phyloP scores from a whole-genome alignment of 2,113 vertebrate genomes.

The Pycnonotus jocosus region DNA sequence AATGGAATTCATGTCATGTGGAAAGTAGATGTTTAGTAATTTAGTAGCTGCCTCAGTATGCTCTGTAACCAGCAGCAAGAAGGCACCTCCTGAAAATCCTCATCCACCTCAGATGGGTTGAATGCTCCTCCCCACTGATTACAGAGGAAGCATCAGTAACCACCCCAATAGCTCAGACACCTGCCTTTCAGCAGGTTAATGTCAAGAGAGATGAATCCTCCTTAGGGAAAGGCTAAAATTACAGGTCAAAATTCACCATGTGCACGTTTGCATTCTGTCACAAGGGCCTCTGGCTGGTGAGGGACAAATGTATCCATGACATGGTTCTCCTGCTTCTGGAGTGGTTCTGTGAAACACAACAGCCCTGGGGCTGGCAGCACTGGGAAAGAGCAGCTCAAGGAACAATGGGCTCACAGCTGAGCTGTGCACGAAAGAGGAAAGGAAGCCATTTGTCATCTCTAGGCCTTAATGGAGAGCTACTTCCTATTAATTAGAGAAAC shows the following conservation, averaged over 20 bases:
- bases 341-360: background rate
- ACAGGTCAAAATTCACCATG: background rate
- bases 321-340: background rate
- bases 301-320: background rate
- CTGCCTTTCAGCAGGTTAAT: background rate
- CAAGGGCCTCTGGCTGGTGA: background rate
- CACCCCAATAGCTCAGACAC: background rate
- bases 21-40: background rate
- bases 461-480: slow-evolving; percentile 10
- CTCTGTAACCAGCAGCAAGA: background rate
- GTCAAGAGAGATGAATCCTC: background rate
- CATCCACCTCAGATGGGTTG: background rate
- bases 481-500: slow-evolving; percentile 60
- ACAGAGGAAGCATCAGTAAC: background rate
- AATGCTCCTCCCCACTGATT: background rate
- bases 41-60: background rate
- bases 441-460: slow-evolving; percentile 49
- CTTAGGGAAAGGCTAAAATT: background rate
- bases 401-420: slow-evolving; percentile 24
- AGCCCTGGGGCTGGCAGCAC: background rate
- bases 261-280: background rate
- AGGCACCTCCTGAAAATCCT: background rate
- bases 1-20: background rate
- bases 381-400: background rate
- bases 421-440: background rate